Conservation (phyloP, 2,888 invertebrate genomes). For the Clivina fossor region DNA sequence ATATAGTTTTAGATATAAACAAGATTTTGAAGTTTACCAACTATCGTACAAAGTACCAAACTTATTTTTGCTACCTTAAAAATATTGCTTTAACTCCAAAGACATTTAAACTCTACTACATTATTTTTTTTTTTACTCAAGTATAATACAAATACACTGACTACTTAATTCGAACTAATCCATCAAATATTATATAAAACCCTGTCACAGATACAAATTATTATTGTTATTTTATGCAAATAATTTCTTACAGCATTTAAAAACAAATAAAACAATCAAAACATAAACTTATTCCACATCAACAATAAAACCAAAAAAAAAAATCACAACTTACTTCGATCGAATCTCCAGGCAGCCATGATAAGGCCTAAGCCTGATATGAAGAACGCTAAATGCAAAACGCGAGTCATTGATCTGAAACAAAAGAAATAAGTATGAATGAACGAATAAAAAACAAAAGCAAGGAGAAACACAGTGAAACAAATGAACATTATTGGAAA, state of each 20-base stretch:
- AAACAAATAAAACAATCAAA: background rate
- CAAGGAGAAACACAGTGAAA: background rate
- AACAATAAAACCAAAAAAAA: slow-evolving; percentile 22
- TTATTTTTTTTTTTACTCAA: no score
- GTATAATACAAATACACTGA: no score
- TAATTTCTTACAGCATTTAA: background rate
- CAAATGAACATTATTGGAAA: no score
- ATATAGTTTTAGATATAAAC: no score
- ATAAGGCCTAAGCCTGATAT: slow-evolving; percentile 22
- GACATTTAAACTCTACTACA: no score
- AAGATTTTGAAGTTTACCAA: no score
- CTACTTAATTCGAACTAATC: no score
- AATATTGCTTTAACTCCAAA: no score
- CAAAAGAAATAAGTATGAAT: slow-evolving; percentile 5
- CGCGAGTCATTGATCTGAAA: slow-evolving; percentile 30
- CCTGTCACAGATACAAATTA: no score
- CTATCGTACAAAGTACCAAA: no score
- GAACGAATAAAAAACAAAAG: background rate
- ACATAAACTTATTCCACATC: background rate
- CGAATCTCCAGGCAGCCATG: slow-evolving; percentile 34
- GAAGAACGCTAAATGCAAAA: slow-evolving; percentile 21
- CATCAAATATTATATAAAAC: no score
- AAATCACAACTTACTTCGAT: slow-evolving; percentile 34
- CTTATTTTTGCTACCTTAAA: no score
- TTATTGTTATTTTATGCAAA: background rate